These are phyloP conservation scores for Todiramphus chloris DNA, from an alignment of 2,113 vertebrate species.

Conservation along the genomic window DNA sequence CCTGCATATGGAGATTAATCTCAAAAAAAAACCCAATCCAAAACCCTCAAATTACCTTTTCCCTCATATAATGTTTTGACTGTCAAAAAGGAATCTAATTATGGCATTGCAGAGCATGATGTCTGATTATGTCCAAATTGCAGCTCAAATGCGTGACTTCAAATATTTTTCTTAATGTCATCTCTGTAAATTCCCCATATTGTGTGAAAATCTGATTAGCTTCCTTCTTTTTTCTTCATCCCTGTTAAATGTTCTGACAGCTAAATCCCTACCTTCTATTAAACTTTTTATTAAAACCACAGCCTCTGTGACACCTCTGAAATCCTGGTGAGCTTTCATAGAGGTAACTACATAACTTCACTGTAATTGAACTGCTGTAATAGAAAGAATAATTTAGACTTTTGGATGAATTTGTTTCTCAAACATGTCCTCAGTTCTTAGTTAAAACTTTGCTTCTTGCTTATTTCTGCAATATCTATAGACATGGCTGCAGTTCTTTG, in stretches of 20 bases:
- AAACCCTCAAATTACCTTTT: not conserved
- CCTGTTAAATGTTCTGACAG: not conserved
- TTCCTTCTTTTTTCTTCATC: not conserved
- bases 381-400: not conserved
- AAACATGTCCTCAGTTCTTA: not conserved
- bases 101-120: not conserved
- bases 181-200: not conserved
- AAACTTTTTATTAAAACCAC: not conserved
- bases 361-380: not conserved
- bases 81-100: not conserved
- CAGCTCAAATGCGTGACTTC: not conserved
- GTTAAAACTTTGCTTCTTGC: not conserved
- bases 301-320: not conserved
- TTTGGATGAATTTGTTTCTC: not conserved
- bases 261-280: slow-evolving; percentile 1
- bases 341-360: not conserved
- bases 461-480: not conserved
- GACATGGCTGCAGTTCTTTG: not conserved
- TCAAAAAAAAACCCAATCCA: not conserved
- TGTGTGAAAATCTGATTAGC: slow-evolving; percentile 23
- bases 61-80: not conserved
- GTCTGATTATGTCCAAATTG: not conserved
- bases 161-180: not conserved
- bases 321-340: not conserved
- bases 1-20: slow-evolving; percentile 34